These are phyloP conservation scores for Plecotus auritus DNA, from an alignment of 2,113 vertebrate species.

Conservation along the genomic window DNA sequence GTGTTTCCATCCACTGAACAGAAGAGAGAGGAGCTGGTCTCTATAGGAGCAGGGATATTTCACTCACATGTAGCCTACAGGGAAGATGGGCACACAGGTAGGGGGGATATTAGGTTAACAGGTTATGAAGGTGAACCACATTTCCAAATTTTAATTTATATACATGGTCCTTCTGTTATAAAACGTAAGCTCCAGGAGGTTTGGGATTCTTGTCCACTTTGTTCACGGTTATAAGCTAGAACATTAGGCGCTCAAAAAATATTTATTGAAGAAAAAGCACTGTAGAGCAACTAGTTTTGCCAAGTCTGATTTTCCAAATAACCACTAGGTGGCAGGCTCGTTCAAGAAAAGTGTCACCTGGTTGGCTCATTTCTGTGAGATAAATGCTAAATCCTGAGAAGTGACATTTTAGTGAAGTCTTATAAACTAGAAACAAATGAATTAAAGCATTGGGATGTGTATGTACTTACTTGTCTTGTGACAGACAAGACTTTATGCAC, in stretches of 20 bases:
- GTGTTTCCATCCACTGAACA: not conserved
- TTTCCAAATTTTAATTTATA: not conserved
- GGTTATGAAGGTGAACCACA: not conserved
- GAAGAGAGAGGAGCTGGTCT: not conserved
- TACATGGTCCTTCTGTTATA: too few species aligned
- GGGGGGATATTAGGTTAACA: not conserved
- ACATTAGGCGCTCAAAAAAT: not conserved
- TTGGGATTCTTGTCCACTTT: not conserved
- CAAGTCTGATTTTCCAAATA: not conserved
- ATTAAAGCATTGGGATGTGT: not conserved
- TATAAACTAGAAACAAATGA: not conserved
- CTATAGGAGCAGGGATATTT: not conserved
- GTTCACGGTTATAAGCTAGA: not conserved
- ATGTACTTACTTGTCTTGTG: not conserved
- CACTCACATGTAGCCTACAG: not conserved
- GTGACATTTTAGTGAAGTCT: not conserved
- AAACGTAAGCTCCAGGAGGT: not conserved
- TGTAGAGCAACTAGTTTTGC: not conserved
- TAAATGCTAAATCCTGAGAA: not conserved
- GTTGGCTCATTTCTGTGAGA: not conserved
- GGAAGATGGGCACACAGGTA: fast-evolving
- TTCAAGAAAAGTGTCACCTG: not conserved
- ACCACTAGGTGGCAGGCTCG: conserved; percentile 58
- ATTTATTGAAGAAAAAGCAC: not conserved
- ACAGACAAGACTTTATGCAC: not conserved